Percentiles rank a stretch among this genome's conserved stretches.
Evolutionary conservation across 1,140 invertebrate species (phyloP).

Genomic region (Zelostemma sp.): DNA sequence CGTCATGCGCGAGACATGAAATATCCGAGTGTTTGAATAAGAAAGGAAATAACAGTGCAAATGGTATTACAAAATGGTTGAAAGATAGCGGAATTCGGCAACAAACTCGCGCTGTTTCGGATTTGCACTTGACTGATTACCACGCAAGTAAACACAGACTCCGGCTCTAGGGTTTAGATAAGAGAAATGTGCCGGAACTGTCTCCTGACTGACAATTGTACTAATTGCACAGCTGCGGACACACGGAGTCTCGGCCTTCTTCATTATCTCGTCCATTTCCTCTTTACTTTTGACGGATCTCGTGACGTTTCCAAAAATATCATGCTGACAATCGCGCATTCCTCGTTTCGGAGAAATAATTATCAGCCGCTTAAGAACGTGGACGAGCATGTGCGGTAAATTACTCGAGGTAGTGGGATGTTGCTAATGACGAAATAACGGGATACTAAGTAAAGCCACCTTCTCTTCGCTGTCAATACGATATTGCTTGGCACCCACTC

Average conservation of each 20-base stretch:
- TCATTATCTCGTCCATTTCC: conserved; percentile 59
- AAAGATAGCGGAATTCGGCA: conserved; percentile 34
- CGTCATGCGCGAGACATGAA: no score
- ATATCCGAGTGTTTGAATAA: no score
- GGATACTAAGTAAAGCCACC: conserved; percentile 23
- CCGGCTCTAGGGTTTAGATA: conserved; percentile 47
- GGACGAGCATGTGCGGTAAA: no score
- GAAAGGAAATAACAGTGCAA: no score
- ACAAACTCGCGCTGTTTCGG: conserved; percentile 46
- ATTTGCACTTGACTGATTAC: conserved; percentile 58
- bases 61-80: conserved; percentile 27
- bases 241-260: conserved; percentile 24
- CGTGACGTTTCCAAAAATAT: conserved; percentile 14
- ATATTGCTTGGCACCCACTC: conserved; percentile 38
- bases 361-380: no score
- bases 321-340: not conserved
- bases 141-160: conserved; percentile 45
- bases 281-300: conserved; percentile 39
- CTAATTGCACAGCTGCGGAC: conserved; percentile 58
- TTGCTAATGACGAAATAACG: conserved; percentile 4
- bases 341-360: not conserved
- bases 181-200: conserved; percentile 52
- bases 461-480: conserved; percentile 44
- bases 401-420: no score
- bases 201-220: conserved; percentile 56